Evolutionary conservation across 1,140 invertebrate genomes (phyloP), one percentile per base, ranked within the genome.

Genomic region (Drosophila simulans): DNA sequence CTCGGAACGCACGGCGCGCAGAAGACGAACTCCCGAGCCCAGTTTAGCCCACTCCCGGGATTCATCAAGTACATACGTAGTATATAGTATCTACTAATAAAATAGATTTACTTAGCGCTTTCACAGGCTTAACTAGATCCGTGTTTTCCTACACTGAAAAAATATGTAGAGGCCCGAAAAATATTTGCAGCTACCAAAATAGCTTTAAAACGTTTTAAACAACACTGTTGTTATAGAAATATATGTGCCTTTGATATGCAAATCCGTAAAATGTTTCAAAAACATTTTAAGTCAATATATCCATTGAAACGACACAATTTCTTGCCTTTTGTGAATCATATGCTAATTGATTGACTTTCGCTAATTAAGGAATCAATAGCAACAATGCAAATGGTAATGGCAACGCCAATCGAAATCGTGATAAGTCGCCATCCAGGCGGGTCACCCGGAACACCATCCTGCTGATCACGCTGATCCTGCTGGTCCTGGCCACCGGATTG

Each of bases 1-100:
- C 46, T 86, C 88, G 22, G 81, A 92, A 62, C 85, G 74, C 58
- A 91, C 78, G 27, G 79, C 91, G 42, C 84, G 82, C 11, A 77
- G 85, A 46, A 80, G 89, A 34, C 86, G 86, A 13, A 88, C 82
- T 10, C 79, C 84, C 22, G 83, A 88, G 4, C 72, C 73, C 12
- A 57, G 10, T 20, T n/a, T 76, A 8, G 22, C 43, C 22, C 54
- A 37, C 34, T 77, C 73, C 13, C 57, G 73, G 51, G 73, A 77
- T 35, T 68, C 72, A 3, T 77, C 72, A 60, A 77, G 72, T 77
- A 76, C 12, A 64, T n/a, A 42, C 2, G 12, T 22, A 3, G 8
- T 15, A 35, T 4, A 8, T 20, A 0, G 35, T 20, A 15, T 34
- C 48, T 34, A 51, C 25, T 49, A 4, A 10, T 4, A 5, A 31